A percentile compares a stretch with the other conserved stretches of the same genome.
Conservation (phyloP, 30 jellyfish, hydroid and myxozoan species). For the Mastigias papua region DNA sequence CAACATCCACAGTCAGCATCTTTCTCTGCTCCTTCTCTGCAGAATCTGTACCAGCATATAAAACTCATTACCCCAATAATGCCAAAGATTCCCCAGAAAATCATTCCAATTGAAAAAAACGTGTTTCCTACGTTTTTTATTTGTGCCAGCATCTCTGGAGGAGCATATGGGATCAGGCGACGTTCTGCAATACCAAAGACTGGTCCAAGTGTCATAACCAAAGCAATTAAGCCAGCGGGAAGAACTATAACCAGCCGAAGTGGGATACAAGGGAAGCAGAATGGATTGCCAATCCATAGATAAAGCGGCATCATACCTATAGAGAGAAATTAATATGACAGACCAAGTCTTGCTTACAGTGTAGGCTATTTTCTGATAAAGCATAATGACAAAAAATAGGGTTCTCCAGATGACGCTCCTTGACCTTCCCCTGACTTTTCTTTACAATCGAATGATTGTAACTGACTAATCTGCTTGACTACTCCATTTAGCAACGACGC, state of each 20-base stretch:
- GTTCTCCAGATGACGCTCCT: no score
- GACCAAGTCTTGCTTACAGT: neutral
- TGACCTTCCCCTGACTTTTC: no score
- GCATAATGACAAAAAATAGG: no score
- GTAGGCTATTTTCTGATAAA: no score
- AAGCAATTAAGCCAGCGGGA: constrained; percentile 97
- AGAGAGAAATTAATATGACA: neutral
- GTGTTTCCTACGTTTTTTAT: constrained; percentile 90
- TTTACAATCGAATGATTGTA: no score
- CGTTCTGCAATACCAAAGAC: constrained; percentile 89
- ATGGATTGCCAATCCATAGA: constrained; percentile 97
- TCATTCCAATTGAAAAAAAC: constrained; percentile 95
- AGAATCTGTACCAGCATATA: constrained; percentile 86
- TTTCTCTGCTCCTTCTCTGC: constrained; percentile 89
- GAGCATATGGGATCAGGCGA: constrained; percentile 85
- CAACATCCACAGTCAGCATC: constrained; percentile 88
- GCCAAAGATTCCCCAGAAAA: constrained; percentile 94
- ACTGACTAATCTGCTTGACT: no score
- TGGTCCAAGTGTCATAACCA: constrained; percentile 96
- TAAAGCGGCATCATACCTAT: constrained; percentile 97
- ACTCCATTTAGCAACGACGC: no score
- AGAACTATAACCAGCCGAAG: constrained; percentile 89
- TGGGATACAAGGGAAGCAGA: constrained; percentile 97
- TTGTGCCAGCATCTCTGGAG: constrained; percentile 87
- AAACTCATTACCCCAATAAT: constrained; percentile 71